Evolutionary conservation across 2,888 invertebrate genomes (phyloP), one percentile per base, ranked within the genome.

Genomic region (Sicus ferrugineus): DNA sequence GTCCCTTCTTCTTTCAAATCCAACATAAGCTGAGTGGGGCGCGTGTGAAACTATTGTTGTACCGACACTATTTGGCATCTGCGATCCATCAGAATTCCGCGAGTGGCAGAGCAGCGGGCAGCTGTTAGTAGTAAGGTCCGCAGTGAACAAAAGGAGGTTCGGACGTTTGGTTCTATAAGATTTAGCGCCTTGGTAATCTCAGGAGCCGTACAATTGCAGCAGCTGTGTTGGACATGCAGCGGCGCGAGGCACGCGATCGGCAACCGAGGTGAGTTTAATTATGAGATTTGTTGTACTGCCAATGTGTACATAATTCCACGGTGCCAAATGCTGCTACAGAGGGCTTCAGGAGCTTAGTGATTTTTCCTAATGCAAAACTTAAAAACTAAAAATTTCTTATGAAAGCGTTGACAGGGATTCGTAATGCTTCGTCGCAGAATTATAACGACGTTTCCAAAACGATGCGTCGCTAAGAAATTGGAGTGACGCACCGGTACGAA

Each of bases 181-280:
- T 30, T 28, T 48, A 19, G 48, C 11, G 48, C n/a, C 48, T 30
- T 48, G 30, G n/a, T 26, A 23, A 56, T 54, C 64, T 28, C 52
- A 48, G 19, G 64, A 34, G 50, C 58, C 58, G 50, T 54, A 71
- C 66, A 67, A 62, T 67, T 58, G 63, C 59, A 63, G 31, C 42
- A 28, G 61, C 62, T 61, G 69, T 63, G 48, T 66, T 69, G 62
- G 71, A 72, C 54, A 72, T 72, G 71, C 71, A 67, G 59, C 58
- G 67, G 31, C 42, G 67, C 30, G 67, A 67, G 59, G 21, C 59
- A 59, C 67, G 67, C 48, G 67, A 67, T 30, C 28, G 67, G 34
- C 67, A 67, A 67, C 48, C 46, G 34, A 67, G 67, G 67, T 67
- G 48, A 67, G 67, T 67, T 54, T n/a, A 19, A n/a, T n/a, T n/a